Evolutionary conservation across 2,888 invertebrate genomes (phyloP).

Genomic region (Aporophyla nigra): DNA sequence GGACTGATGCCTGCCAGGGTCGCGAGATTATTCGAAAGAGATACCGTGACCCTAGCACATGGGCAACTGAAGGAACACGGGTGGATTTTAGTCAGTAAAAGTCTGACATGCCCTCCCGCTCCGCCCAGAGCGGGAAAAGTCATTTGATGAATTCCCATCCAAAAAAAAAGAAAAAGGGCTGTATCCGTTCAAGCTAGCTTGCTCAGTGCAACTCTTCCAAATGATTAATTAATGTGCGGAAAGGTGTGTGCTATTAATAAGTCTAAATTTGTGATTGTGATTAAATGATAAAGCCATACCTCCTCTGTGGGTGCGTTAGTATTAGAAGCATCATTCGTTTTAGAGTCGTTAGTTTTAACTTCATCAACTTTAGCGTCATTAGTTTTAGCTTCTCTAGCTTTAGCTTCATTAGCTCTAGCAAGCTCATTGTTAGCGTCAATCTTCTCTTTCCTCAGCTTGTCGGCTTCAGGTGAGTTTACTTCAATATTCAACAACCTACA

Average conservation of each 20-base stretch:
- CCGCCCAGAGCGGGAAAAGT: too few species aligned
- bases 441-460: conserved; percentile 76
- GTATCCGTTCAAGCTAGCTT: not conserved
- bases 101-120: too few species aligned
- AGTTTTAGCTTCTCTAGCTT: conserved; percentile 70
- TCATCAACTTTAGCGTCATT: conserved; percentile 77
- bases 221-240: not conserved
- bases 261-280: not conserved
- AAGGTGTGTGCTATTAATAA: not conserved
- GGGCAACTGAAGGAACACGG: too few species aligned
- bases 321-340: conserved; percentile 75
- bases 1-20: too few species aligned
- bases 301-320: conserved; percentile 77
- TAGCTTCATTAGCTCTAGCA: conserved; percentile 74
- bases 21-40: too few species aligned
- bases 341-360: conserved; percentile 79
- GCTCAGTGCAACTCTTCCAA: not conserved
- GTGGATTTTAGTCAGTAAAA: too few species aligned
- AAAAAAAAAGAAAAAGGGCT: too few species aligned
- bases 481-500: conserved; percentile 87
- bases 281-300: conserved; percentile 62
- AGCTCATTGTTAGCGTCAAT: conserved; percentile 80
- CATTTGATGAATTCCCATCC: too few species aligned
- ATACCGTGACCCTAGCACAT: too few species aligned
- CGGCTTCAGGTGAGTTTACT: conserved; percentile 84